Base-by-base conservation (phyloP, 2,113 vertebrate genomes). In the Elanoides forficatus region DNA sequence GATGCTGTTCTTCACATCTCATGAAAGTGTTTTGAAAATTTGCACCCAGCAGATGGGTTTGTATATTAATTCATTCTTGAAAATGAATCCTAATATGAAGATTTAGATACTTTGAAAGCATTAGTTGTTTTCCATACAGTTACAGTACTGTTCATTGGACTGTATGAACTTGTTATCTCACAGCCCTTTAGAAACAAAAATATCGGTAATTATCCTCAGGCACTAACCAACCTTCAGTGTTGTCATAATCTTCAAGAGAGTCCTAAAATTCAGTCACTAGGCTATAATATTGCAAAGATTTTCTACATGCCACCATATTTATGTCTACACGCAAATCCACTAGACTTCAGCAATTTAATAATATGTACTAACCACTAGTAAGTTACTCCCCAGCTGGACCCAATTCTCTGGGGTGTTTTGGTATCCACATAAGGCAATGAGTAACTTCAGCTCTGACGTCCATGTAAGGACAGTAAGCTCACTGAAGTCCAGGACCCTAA, bases 1-100 rank as follows among this genome's bases (percentile, higher is more conserved):
- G 1, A 3, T 18, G 18, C 18, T 0, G 0, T 38, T 34, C 20
- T 26, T 65, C 81, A 73, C 10, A 56, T 27, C 8, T 76, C 43
- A 56, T 12, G 5, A 38, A 56, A 76, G 9, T 8, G 1, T 53
- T 91, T 7, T 32, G 34, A 84, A 84, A 84, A 90, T 50, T 0
- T 60, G 50, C 32, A 81, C 16, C 15, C 63, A 73, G 43, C 59
- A 60, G 20, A 78, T 10, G 15, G 9, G 9, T 70, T 84, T 86
- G 55, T 48, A 34, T 34, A 74, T n/a, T 52, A 73, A 76, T 34
- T 81, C 0, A 53, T 66, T 66, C 55, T 81, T 78, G 48, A 73
- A 87, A 87, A 62, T 34, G 2, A 70, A 92, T 62, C 20, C 21
- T 43, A 83, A 32, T 23, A 81, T 12, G 29, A 70, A 74, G 58